Conservation (phyloP, 2,888 invertebrate genomes). For the Carpatolechia fugitivella region DNA sequence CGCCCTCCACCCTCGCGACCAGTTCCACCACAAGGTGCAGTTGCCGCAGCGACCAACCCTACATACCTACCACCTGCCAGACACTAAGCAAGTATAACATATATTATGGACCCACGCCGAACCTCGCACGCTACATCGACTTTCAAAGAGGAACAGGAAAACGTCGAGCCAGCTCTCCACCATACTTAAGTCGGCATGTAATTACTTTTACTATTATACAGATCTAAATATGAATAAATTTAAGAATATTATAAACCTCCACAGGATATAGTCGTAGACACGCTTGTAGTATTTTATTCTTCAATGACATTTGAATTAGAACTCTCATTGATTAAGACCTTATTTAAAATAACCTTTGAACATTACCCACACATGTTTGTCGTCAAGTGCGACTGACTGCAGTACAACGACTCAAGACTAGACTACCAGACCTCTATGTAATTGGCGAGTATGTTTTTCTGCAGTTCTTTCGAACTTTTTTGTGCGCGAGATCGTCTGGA, state of each 20-base stretch:
- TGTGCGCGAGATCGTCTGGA: conserved; percentile 53
- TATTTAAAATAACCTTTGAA: neutral
- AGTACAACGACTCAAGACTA: conserved; percentile 16
- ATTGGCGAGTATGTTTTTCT: conserved; percentile 48
- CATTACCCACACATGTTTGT: neutral
- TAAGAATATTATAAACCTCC: too few species aligned
- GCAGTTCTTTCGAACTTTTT: conserved; percentile 41
- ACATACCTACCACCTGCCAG: conserved; percentile 76
- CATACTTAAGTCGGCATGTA: conserved; percentile 3
- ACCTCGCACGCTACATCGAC: conserved; percentile 27
- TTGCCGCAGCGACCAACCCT: conserved; percentile 49
- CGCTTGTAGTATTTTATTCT: too few species aligned
- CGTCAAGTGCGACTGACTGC: conserved; percentile 4
- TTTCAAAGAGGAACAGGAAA: conserved; percentile 36
- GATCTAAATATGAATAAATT: too few species aligned
- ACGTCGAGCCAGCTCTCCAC: conserved; percentile 8
- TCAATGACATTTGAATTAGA: too few species aligned
- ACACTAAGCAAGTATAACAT: conserved; percentile 64
- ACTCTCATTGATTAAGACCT: too few species aligned
- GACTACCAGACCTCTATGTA: conserved; percentile 35
- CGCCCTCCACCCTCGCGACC: conserved; percentile 51
- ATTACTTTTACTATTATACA: too few species aligned
- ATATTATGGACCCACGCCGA: conserved; percentile 14
- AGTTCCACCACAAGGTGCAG: conserved; percentile 73
- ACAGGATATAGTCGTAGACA: too few species aligned